phyloP scores from a whole-genome alignment of 2,888 invertebrate genomes.

The Heliothis peltigera region DNA sequence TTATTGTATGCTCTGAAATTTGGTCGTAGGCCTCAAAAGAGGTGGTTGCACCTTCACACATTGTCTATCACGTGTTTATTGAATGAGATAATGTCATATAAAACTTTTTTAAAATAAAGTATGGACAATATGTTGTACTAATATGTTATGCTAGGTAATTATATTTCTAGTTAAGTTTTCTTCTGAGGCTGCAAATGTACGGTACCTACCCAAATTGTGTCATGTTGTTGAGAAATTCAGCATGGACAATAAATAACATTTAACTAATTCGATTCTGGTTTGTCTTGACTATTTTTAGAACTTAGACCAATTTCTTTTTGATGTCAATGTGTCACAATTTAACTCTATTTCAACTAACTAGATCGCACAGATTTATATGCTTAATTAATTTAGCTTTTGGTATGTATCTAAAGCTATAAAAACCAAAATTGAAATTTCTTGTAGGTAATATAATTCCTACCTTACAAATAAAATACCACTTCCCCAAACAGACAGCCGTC shows the following conservation, averaged over 20 bases:
- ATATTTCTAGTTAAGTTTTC: too few species aligned
- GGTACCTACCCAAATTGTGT: too few species aligned
- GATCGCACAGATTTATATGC: too few species aligned
- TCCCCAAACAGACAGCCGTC: constrained; percentile 57
- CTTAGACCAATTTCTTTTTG: not conserved
- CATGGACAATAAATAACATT: too few species aligned
- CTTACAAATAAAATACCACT: constrained; percentile 46
- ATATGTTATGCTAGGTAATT: too few species aligned
- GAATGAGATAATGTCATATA: not conserved
- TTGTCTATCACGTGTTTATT: constrained; percentile 15
- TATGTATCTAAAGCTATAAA: not conserved
- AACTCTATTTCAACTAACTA: too few species aligned
- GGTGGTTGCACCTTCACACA: constrained; percentile 52
- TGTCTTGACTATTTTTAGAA: too few species aligned
- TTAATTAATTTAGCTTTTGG: too few species aligned
- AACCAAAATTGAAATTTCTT: not conserved
- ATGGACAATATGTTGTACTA: too few species aligned
- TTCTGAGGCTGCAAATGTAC: too few species aligned
- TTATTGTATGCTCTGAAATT: constrained; percentile 29
- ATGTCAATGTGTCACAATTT: not conserved
- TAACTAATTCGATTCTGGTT: too few species aligned
- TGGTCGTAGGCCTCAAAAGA: constrained; percentile 43
- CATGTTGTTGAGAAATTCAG: too few species aligned
- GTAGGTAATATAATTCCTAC: not conserved
- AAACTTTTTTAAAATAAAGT: not conserved